Percentiles rank a stretch among this genome's conserved stretches.
Evolutionary conservation across 2,797 vertebrate species (phyloP).

Genomic region (Triplophysa bombifrons): DNA sequence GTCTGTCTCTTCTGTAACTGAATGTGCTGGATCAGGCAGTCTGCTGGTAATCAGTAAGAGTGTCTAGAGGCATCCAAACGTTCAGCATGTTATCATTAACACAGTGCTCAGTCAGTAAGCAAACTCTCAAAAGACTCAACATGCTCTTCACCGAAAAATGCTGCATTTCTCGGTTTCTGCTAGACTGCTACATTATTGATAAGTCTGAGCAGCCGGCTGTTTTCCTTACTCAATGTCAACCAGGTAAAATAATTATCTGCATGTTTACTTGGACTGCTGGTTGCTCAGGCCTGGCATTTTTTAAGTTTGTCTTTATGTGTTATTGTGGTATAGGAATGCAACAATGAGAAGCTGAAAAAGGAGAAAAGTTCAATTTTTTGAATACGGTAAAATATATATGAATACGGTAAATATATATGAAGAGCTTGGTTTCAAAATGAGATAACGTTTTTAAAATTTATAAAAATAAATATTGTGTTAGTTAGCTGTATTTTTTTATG

Average conservation of each 20-base stretch:
- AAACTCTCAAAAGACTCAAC: conserved; percentile 43
- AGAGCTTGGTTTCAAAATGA: too few relatives aligned
- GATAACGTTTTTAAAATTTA: too few relatives aligned
- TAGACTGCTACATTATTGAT: conserved; percentile 40
- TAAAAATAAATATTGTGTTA: too few relatives aligned
- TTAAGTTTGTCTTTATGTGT: background rate
- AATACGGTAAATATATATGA: too few relatives aligned
- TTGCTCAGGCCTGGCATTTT: background rate
- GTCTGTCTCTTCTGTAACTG: conserved; percentile 26
- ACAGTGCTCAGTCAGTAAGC: conserved; percentile 46
- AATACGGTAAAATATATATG: too few relatives aligned
- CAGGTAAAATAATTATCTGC: conserved; percentile 39
- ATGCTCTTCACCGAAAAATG: conserved; percentile 18
- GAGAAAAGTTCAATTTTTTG: too few relatives aligned
- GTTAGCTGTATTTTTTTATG: too few relatives aligned
- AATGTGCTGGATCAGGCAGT: conserved; percentile 40
- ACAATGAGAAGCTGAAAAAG: background rate
- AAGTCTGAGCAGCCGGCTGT: conserved; percentile 4
- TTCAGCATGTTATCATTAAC: conserved; percentile 56
- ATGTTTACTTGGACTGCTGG: conserved; percentile 27
- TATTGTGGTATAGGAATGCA: background rate
- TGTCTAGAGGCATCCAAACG: conserved; percentile 47
- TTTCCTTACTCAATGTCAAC: conserved; percentile 34
- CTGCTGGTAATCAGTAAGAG: conserved; percentile 51
- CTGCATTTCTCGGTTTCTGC: conserved; percentile 16